A percentile compares a stretch with the other conserved stretches of the same genome.
Conservation (phyloP, 2,797 vertebrate genomes). For the Echeneis naucrates region DNA sequence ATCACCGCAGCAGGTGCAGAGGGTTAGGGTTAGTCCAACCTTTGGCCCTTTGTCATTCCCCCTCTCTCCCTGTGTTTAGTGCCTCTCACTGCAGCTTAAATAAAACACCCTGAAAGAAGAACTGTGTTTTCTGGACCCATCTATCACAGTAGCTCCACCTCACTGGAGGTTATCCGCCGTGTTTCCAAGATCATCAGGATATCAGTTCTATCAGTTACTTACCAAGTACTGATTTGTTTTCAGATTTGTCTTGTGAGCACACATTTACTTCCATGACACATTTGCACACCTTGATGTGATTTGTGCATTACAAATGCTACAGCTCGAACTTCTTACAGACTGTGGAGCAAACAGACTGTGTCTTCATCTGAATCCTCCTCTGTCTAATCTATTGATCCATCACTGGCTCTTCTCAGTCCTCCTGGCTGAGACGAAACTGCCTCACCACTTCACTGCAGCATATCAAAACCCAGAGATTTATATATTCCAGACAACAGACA, state of each 20-base stretch:
- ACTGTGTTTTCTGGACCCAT: too few species aligned
- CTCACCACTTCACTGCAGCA: constrained; percentile 47
- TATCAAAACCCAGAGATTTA: constrained; percentile 46
- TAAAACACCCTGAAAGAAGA: neutral
- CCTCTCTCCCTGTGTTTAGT: too few species aligned
- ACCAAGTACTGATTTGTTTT: constrained; percentile 29
- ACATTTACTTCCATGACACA: constrained; percentile 9
- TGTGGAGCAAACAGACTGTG: constrained; percentile 31
- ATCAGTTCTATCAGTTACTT: neutral
- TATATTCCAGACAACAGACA: constrained; percentile 43
- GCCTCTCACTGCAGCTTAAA: too few species aligned
- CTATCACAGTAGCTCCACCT: neutral
- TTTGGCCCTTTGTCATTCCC: too few species aligned
- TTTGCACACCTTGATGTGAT: constrained; percentile 24
- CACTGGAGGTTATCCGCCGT: neutral
- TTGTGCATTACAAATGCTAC: constrained; percentile 25
- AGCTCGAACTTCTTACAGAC: constrained; percentile 19
- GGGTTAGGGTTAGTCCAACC: too few species aligned
- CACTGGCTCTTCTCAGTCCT: constrained; percentile 36
- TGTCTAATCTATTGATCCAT: constrained; percentile 62
- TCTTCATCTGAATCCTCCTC: constrained; percentile 32
- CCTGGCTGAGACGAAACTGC: constrained; percentile 41
- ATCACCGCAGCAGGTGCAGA: too few species aligned
- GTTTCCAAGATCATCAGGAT: neutral
- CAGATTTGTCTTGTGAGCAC: constrained; percentile 6